Evolutionary conservation across 2,888 invertebrate genomes (phyloP).

Genomic region (Latheticus oryzae): DNA sequence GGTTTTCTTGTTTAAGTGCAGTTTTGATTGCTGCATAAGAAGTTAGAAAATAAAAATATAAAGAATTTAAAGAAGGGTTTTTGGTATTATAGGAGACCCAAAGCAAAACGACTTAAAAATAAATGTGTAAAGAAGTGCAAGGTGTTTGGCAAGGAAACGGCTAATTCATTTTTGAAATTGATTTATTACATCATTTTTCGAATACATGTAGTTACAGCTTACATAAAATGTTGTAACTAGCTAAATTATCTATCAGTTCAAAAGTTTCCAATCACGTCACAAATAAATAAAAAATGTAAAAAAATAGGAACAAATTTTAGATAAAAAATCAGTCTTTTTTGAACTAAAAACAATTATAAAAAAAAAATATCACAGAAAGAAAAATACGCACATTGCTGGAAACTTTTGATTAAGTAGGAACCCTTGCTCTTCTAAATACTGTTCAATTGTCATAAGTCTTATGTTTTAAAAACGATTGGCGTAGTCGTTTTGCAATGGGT

Average conservation of each 20-base stretch:
- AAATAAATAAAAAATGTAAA: constrained; percentile 38
- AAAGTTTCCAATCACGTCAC: constrained; percentile 48
- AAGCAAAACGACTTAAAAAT: constrained; percentile 61
- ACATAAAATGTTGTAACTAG: constrained; percentile 48
- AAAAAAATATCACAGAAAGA: constrained; percentile 53
- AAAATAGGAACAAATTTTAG: constrained; percentile 5
- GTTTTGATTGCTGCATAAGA: constrained; percentile 82
- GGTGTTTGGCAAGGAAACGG: constrained; percentile 57
- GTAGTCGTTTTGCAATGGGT: constrained; percentile 66
- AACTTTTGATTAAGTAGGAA: constrained; percentile 51
- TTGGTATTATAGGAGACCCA: constrained; percentile 52
- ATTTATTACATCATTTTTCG: constrained; percentile 54
- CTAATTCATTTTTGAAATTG: constrained; percentile 50
- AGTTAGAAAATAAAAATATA: constrained; percentile 41
- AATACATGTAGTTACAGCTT: constrained; percentile 53
- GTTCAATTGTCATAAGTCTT: constrained; percentile 28
- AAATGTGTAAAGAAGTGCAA: constrained; percentile 55
- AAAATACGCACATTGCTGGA: constrained; percentile 46
- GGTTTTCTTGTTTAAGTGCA: constrained; percentile 90
- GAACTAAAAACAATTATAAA: constrained; percentile 44
- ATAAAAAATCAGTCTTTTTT: constrained; percentile 48
- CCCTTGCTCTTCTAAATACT: constrained; percentile 52
- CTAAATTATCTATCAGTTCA: constrained; percentile 38
- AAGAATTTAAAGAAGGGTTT: constrained; percentile 29
- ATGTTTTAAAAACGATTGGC: constrained; percentile 50